Percentiles rank a stretch among this genome's conserved stretches.
These are phyloP conservation scores for Merops nubicus DNA, from an alignment of 2,113 vertebrate genomes.

Conservation along the genomic window DNA sequence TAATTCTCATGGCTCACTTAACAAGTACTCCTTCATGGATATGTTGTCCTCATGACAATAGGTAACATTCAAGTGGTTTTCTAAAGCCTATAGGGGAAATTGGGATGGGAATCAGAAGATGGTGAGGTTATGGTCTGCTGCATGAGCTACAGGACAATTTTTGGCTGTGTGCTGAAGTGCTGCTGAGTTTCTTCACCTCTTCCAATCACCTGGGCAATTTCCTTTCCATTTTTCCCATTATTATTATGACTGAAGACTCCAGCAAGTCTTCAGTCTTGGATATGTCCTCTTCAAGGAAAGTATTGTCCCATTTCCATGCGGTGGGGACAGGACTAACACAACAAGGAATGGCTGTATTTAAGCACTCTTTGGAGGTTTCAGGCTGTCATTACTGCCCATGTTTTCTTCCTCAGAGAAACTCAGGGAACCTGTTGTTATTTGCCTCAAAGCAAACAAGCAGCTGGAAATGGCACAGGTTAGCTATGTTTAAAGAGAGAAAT, in stretches of 20 bases:
- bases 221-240: neutral
- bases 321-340: neutral
- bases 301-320: neutral
- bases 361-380: neutral
- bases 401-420: neutral
- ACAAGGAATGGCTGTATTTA: neutral
- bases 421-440: neutral
- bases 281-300: neutral
- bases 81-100: neutral
- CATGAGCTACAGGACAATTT: neutral
- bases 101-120: neutral
- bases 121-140: neutral
- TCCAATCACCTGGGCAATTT: neutral
- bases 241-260: too few relatives aligned
- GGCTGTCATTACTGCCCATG: neutral
- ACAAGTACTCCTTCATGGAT: neutral
- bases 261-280: neutral
- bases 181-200: neutral
- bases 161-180: neutral
- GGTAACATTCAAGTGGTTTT: neutral
- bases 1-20: neutral
- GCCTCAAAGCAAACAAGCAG: constrained; percentile 35
- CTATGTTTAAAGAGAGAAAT: constrained; percentile 35
- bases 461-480: constrained; percentile 46
- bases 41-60: neutral